Evolutionary conservation across 1,140 invertebrate species (phyloP).

Genomic region (Drosophila lini): DNA sequence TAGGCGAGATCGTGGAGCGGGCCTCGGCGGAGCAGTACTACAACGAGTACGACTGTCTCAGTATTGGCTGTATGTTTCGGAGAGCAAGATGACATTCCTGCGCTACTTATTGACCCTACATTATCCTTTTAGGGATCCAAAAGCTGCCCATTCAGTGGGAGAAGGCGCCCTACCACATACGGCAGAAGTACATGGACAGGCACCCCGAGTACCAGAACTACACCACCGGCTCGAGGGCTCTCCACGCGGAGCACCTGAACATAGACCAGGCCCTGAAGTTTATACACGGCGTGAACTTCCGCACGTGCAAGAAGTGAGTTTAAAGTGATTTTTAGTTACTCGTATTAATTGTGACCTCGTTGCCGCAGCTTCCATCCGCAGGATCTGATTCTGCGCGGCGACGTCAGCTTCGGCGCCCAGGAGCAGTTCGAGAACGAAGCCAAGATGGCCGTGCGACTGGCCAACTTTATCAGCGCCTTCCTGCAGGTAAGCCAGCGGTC

Average conservation of each 20-base stretch:
- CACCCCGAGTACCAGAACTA: conserved; percentile 90
- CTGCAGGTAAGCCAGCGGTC: conserved; percentile 88
- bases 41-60: conserved; percentile 95
- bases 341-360: conserved; percentile 4
- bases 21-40: conserved; percentile 96
- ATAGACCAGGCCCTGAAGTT: conserved; percentile 91
- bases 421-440: conserved; percentile 97
- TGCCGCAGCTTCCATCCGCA: conserved; percentile 88
- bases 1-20: conserved; percentile 96
- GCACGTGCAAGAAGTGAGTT: conserved; percentile 88
- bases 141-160: conserved; percentile 92
- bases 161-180: conserved; percentile 87
- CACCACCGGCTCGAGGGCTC: conserved; percentile 87
- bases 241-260: conserved; percentile 89
- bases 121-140: conserved; percentile 88
- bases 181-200: conserved; percentile 90
- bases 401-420: conserved; percentile 93
- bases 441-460: conserved; percentile 95
- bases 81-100: fast-evolving
- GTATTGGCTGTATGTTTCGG: conserved; percentile 93
- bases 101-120: neutral
- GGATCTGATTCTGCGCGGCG: conserved; percentile 91
- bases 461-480: conserved; percentile 98
- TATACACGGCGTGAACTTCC: conserved; percentile 89
- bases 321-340: neutral